These are phyloP conservation scores for Fragum sueziense DNA, from an alignment of 2,888 invertebrate genomes.

Conservation along the genomic window DNA sequence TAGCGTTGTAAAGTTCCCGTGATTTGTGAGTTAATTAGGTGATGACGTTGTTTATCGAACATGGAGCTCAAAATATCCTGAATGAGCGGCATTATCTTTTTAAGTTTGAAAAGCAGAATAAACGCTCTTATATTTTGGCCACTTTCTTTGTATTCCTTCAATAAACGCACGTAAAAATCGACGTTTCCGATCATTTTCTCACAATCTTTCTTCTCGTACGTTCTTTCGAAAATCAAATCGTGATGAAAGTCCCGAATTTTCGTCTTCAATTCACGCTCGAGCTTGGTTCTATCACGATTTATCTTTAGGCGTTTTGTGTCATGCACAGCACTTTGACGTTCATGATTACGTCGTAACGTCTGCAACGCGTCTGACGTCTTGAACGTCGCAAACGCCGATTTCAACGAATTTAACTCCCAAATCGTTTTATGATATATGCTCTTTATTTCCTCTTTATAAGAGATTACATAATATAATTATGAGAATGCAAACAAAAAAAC, in stretches of 20 bases:
- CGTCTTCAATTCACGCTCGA: not conserved
- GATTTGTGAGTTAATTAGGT: not conserved
- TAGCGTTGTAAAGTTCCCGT: not conserved
- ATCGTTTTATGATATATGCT: not conserved
- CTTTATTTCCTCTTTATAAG: too few relatives aligned
- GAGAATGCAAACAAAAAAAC: too few relatives aligned
- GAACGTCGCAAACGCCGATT: slow-evolving; percentile 1
- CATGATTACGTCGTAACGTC: not conserved
- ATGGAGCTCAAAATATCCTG: slow-evolving; percentile 14
- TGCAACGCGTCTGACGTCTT: not conserved
- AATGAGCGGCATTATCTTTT: not conserved
- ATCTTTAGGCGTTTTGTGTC: slow-evolving; percentile 6
- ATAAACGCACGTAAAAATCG: not conserved
- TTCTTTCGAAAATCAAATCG: not conserved
- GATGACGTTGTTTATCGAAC: slow-evolving; percentile 13
- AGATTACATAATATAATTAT: too few relatives aligned
- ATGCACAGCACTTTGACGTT: slow-evolving; percentile 4
- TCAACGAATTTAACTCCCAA: not conserved
- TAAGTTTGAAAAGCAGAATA: slow-evolving; percentile 12
- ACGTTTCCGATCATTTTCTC: not conserved
- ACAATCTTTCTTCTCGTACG: not conserved
- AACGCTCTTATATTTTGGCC: not conserved
- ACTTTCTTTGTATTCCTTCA: not conserved
- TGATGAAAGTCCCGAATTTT: slow-evolving; percentile 2
- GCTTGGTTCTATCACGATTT: not conserved